Evolutionary conservation across 2,797 vertebrate species (phyloP).

Genomic region (Emys orbicularis): DNA sequence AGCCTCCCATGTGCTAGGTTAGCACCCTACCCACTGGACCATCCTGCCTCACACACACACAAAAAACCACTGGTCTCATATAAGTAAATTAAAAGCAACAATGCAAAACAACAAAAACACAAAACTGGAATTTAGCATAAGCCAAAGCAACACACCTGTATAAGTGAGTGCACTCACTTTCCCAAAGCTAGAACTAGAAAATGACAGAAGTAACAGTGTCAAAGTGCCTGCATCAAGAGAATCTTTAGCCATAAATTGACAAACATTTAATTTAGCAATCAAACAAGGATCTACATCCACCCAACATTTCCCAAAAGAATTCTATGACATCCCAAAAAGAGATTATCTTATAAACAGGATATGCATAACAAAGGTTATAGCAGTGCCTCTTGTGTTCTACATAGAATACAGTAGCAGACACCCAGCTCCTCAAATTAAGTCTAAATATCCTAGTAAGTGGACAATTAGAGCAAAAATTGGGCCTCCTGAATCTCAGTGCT

Average conservation of each 20-base stretch:
- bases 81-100: not conserved
- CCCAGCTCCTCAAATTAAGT: accelerated
- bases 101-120: not conserved
- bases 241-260: not conserved
- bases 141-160: not conserved
- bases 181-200: not conserved
- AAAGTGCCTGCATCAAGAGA: not conserved
- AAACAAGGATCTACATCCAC: not conserved
- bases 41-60: not conserved
- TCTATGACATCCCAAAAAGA: not conserved
- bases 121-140: not conserved
- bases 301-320: not conserved
- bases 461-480: not conserved
- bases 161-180: not conserved
- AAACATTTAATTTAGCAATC: not conserved
- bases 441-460: not conserved
- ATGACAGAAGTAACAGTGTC: not conserved
- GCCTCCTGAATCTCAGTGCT: not conserved
- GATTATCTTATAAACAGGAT: constrained; percentile 7
- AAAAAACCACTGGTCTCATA: not conserved
- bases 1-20: too few species aligned
- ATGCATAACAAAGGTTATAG: not conserved
- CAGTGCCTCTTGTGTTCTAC: not conserved
- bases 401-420: accelerated
- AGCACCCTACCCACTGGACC: too few species aligned